phyloP scores from a whole-genome alignment of 1,140 invertebrate genomes.

The Wiebesia pumilae region DNA sequence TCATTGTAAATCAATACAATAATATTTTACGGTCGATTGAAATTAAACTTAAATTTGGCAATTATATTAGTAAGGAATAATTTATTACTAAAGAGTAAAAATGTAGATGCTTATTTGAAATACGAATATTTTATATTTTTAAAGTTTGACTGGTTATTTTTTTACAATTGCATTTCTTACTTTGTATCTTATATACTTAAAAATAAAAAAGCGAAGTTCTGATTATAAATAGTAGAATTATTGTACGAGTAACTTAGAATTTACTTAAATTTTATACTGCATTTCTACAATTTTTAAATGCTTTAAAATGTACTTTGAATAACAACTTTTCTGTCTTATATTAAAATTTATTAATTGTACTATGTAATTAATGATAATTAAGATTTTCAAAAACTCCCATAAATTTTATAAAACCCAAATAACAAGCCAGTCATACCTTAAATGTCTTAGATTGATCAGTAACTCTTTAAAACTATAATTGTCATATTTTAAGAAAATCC shows the following conservation, averaged over 20 bases:
- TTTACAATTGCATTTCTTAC: not conserved
- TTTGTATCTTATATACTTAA: not conserved
- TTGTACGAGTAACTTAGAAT: too few relatives aligned
- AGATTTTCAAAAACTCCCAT: too few relatives aligned
- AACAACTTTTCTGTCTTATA: not conserved
- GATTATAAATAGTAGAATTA: too few relatives aligned
- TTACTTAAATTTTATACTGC: too few relatives aligned
- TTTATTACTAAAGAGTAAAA: not conserved
- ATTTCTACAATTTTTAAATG: too few relatives aligned
- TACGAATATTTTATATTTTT: slow-evolving; percentile 21
- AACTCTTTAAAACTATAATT: slow-evolving; percentile 35
- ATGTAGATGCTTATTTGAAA: not conserved
- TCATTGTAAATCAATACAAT: slow-evolving; percentile 27
- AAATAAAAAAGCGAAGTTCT: too few relatives aligned
- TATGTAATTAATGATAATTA: too few relatives aligned
- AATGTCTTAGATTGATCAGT: not conserved
- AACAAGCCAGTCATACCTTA: not conserved
- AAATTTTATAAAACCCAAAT: not conserved
- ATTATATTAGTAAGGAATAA: slow-evolving; percentile 7
- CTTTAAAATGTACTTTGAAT: not conserved
- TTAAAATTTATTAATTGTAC: not conserved
- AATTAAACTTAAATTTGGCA: slow-evolving; percentile 22
- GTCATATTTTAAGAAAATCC: not conserved
- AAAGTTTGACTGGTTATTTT: not conserved
- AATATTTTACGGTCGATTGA: slow-evolving; percentile 26